These are phyloP conservation scores for Neolamprologus fasciatus DNA, from an alignment of 2,113 vertebrate genomes.

Conservation along the genomic window DNA sequence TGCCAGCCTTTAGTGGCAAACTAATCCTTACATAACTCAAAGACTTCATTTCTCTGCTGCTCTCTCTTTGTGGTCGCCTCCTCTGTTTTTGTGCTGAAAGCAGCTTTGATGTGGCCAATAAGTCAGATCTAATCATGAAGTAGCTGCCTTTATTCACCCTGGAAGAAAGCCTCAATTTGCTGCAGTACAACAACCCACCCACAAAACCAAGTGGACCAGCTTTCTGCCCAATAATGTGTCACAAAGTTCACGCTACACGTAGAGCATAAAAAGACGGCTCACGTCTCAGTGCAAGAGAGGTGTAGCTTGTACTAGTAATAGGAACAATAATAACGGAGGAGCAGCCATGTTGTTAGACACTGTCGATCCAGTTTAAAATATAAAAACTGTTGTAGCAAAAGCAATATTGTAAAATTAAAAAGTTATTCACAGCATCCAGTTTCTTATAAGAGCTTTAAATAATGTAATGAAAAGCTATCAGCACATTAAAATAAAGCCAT, in stretches of 20 bases:
- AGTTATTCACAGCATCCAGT: neutral
- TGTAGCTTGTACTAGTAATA: neutral
- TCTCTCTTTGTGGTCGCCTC: neutral
- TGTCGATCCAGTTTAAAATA: neutral
- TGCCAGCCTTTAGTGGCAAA: neutral
- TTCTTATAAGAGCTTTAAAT: neutral
- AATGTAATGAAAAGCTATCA: neutral
- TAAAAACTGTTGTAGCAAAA: neutral
- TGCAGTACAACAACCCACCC: neutral
- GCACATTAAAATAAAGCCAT: neutral
- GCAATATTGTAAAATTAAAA: neutral
- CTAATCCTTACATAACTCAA: neutral
- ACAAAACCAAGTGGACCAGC: neutral
- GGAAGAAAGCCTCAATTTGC: neutral
- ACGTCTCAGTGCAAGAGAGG: neutral
- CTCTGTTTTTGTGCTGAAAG: neutral
- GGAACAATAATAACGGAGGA: neutral
- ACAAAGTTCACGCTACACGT: neutral
- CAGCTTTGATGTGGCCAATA: slow-evolving; percentile 3
- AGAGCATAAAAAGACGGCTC: neutral
- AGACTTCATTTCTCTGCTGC: neutral
- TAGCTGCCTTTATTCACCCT: neutral
- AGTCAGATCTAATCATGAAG: neutral
- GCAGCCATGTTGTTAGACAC: neutral
- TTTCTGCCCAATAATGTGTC: neutral